These are phyloP conservation scores for Ctenopoma kingsleyae DNA, from an alignment of 2,797 vertebrate species.

Conservation along the genomic window DNA sequence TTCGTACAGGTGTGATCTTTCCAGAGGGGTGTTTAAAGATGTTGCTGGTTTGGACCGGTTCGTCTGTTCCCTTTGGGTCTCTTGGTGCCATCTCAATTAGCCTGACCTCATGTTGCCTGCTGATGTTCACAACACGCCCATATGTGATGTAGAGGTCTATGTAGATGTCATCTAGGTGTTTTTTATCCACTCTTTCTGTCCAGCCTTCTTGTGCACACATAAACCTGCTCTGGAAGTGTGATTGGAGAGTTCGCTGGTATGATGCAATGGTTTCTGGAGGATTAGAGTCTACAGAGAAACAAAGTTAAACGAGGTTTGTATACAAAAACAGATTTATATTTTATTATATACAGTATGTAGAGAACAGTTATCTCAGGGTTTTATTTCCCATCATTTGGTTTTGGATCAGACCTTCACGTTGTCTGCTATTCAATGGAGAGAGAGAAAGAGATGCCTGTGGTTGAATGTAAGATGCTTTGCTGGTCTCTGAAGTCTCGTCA, in stretches of 20 bases:
- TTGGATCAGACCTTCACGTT: not conserved
- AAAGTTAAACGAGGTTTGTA: not conserved
- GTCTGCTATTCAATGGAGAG: not conserved
- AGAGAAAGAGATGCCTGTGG: not conserved
- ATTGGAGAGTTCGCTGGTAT: constrained; percentile 17
- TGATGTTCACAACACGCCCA: constrained; percentile 2
- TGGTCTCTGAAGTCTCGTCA: not conserved
- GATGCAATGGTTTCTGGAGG: constrained; percentile 1
- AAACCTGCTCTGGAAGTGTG: constrained; percentile 36
- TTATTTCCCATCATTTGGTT: no score
- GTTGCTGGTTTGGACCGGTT: not conserved
- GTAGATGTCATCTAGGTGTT: constrained; percentile 30
- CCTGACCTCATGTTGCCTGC: constrained; percentile 34
- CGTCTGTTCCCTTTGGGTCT: not conserved
- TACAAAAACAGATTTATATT: not conserved
- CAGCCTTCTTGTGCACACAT: constrained; percentile 39
- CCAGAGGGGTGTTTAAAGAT: constrained; percentile 28
- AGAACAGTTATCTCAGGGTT: no score
- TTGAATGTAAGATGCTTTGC: no score
- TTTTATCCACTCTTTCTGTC: constrained; percentile 33
- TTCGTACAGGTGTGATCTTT: constrained; percentile 19
- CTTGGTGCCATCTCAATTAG: constrained; percentile 19
- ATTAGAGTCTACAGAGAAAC: not conserved
- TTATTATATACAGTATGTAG: no score
- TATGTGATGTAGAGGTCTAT: constrained; percentile 20